Evolutionary conservation across 30 jellyfish, hydroid and myxozoan genomes (phyloP), one percentile per base, ranked within the genome.

Genomic region (Aurelia sp.): DNA sequence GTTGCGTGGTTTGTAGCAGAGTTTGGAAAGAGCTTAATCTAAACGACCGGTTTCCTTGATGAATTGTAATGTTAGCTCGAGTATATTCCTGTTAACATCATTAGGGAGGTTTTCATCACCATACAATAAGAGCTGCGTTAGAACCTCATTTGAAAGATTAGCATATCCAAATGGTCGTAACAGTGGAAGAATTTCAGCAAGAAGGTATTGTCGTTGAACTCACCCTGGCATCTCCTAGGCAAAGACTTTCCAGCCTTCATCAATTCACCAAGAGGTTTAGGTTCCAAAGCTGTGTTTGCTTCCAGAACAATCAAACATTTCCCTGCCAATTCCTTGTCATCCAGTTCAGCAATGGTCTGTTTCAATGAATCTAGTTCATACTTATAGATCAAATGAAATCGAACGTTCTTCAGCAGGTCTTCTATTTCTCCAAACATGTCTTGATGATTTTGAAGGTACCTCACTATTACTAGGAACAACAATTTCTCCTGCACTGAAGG

Each of bases 401-500:
- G 66, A 19, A 79, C 80, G 48, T 79, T 9, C 18, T 31, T 18
- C 31, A 63, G 22, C 17, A 79, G 89, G 21, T n/a, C 48, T 5
- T 47, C 44, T 4, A 79, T 17, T 16, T 53, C 60, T 12, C 33
- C 80, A 62, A 11, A 19, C 13, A 41, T 22, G 4, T 65, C 18
- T 5, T 13, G 15, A 31, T 23, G 75, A 37, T 20, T 18, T 44
- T 77, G 44, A 16, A 62, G 73, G 66, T 62, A 79, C 33, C 51
- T 79, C 80, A 79, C 6, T 10, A 79, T 50, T 4, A 71, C 57
- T 63, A 13, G 53, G 50, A 62, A 79, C 15, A 79, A 3, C 15
- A 79, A 37, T 59, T 37, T 79, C 48, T 79, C 89, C 66, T 79
- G 89, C 18, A 79, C 62, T 11, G 89, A 79, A 9, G 73, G n/a